Evolutionary conservation across 2,888 invertebrate species (phyloP).

Genomic region (Escarpia spicata): DNA sequence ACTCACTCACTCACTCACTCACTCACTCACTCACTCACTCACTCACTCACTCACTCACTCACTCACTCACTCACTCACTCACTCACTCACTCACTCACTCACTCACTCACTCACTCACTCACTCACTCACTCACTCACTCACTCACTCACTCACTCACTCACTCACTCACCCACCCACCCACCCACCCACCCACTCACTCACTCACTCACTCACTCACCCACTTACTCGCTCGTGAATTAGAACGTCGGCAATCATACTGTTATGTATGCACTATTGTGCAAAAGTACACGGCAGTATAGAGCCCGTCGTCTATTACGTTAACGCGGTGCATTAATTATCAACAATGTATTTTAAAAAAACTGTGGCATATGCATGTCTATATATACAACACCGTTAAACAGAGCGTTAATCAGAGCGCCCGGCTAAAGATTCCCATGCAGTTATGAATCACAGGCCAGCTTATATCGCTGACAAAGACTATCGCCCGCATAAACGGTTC

Average conservation of each 20-base stretch:
- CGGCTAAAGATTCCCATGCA: neutral
- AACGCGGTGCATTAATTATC: neutral
- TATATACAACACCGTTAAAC: neutral
- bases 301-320: neutral
- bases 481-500: too few relatives aligned
- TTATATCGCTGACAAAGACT: too few relatives aligned
- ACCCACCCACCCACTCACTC: neutral
- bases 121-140: conserved; percentile 21
- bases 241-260: neutral
- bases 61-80: conserved; percentile 29
- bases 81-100: conserved; percentile 31
- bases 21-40: conserved; percentile 36
- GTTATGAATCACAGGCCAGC: neutral
- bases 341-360: neutral
- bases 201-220: neutral
- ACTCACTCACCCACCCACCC: neutral
- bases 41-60: conserved; percentile 25
- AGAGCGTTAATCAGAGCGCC: neutral
- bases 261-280: neutral
- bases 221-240: neutral
- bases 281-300: neutral
- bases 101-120: conserved; percentile 24
- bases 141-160: conserved; percentile 13
- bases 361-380: neutral
- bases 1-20: conserved; percentile 37